Evolutionary conservation across 2,797 vertebrate species (phyloP).

Genomic region (Cynodonichthys magdalenae): DNA sequence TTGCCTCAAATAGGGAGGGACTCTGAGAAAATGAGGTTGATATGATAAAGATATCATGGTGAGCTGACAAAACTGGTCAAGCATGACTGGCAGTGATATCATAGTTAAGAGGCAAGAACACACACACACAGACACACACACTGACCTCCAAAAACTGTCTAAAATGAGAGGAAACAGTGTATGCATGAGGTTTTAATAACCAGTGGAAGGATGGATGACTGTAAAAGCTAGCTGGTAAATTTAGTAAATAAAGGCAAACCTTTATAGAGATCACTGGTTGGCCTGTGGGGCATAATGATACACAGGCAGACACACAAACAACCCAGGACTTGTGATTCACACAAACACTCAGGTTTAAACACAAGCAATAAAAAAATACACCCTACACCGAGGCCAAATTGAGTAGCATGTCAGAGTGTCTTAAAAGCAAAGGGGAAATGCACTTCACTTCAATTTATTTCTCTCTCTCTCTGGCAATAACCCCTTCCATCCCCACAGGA

Average conservation of each 20-base stretch:
- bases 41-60: constrained; percentile 39
- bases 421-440: constrained; percentile 80
- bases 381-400: constrained; percentile 67
- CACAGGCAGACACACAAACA: constrained; percentile 24
- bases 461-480: constrained; percentile 79
- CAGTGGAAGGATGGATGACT: constrained; percentile 25
- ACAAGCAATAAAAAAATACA: constrained; percentile 55
- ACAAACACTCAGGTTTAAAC: constrained; percentile 70
- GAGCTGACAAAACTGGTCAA: constrained; percentile 28
- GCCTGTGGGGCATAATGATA: constrained; percentile 12
- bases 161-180: constrained; percentile 12
- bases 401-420: constrained; percentile 70
- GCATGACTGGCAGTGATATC: constrained; percentile 43
- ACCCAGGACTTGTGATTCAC: constrained; percentile 45
- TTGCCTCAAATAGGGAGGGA: constrained; percentile 5
- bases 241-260: constrained; percentile 30
- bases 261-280: constrained; percentile 37
- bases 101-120: constrained; percentile 32
- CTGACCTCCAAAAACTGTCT: constrained; percentile 17
- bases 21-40: constrained; percentile 13
- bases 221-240: constrained; percentile 37
- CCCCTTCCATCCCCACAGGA: constrained; percentile 82
- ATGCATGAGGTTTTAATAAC: constrained; percentile 27
- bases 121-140: constrained; percentile 12
- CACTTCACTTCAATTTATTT: constrained; percentile 86